Percentiles rank a stretch among this genome's conserved stretches.
These are phyloP conservation scores for Athene cunicularia DNA, from an alignment of 2,113 vertebrate species.

Conservation along the genomic window DNA sequence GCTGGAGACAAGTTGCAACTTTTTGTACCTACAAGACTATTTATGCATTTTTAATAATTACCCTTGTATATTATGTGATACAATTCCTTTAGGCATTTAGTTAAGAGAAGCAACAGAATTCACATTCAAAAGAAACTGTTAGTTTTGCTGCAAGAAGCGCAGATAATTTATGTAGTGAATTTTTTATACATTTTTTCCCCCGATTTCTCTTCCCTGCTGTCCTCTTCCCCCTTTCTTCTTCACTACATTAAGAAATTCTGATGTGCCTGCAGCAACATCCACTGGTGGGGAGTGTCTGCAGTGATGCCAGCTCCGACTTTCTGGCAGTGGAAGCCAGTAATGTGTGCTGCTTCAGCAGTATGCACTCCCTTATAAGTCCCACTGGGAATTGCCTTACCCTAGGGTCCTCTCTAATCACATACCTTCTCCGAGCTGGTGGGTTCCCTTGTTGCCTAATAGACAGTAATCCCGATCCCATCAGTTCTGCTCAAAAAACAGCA, in stretches of 20 bases:
- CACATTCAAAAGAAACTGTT: slow-evolving; percentile 71
- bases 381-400: neutral
- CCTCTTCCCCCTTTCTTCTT: slow-evolving; percentile 67
- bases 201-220: slow-evolving; percentile 74
- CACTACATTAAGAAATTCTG: slow-evolving; percentile 68
- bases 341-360: neutral
- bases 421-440: neutral
- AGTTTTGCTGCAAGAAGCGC: slow-evolving; percentile 63
- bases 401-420: slow-evolving; percentile 36
- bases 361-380: neutral
- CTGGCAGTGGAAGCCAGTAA: neutral
- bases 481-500: neutral
- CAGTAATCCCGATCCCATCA: neutral
- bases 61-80: slow-evolving; percentile 67
- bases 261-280: slow-evolving; percentile 73
- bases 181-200: slow-evolving; percentile 67
- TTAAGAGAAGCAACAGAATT: slow-evolving; percentile 59
- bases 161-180: slow-evolving; percentile 76
- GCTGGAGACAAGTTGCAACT: slow-evolving; percentile 68
- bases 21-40: slow-evolving; percentile 68
- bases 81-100: slow-evolving; percentile 68
- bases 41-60: slow-evolving; percentile 77
- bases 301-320: slow-evolving; percentile 26
- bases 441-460: neutral
- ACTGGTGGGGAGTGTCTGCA: slow-evolving; percentile 29